These are phyloP conservation scores for Pterois miles DNA, from an alignment of 2,797 vertebrate species.

Conservation along the genomic window DNA sequence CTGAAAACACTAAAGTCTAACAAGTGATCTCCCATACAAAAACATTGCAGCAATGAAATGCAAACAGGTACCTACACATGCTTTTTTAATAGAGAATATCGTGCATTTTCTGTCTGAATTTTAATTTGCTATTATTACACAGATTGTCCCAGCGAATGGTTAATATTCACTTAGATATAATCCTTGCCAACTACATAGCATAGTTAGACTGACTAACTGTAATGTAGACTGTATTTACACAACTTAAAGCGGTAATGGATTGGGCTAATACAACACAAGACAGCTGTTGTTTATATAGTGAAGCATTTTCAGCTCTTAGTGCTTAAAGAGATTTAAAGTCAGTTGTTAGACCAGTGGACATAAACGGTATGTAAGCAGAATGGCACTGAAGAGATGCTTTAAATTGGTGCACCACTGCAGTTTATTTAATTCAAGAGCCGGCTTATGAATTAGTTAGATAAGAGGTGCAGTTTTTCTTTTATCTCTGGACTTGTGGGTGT, in stretches of 20 bases:
- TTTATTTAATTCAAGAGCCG: conserved; percentile 33
- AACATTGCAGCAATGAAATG: background rate
- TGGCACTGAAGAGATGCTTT: background rate
- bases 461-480: conserved; percentile 7
- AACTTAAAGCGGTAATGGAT: background rate
- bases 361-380: background rate
- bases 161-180: background rate
- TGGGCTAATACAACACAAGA: conserved; percentile 9
- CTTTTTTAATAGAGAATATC: background rate
- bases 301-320: conserved; percentile 24
- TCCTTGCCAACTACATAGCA: background rate
- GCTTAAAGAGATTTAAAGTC: conserved; percentile 17
- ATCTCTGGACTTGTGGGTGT: background rate
- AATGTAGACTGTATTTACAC: conserved; percentile 6
- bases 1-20: background rate
- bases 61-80: background rate
- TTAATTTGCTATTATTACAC: background rate
- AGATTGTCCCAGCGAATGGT: background rate
- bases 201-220: background rate
- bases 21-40: background rate
- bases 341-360: background rate
- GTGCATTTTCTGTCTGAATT: background rate
- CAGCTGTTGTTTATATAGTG: conserved; percentile 9
- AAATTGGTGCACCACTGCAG: background rate
- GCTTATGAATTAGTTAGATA: conserved; percentile 24